Evolutionary conservation across 2,888 invertebrate species (phyloP), one percentile per base, ranked within the genome.

Genomic region (Diadegma fenestrale): DNA sequence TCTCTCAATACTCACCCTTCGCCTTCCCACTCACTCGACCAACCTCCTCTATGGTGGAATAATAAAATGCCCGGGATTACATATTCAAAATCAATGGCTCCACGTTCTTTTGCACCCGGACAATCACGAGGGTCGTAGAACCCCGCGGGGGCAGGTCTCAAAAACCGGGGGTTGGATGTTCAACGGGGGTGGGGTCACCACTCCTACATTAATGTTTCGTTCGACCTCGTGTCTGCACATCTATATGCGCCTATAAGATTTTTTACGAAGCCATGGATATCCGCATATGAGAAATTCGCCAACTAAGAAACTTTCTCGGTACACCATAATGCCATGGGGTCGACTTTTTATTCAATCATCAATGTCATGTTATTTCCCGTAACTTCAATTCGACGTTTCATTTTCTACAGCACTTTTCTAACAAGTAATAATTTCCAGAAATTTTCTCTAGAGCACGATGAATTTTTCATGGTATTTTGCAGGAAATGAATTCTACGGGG

Each of bases 41-140:
- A 72, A 80, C 83, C 82, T 80, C 64, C 71, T 81, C 89, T 88
- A 92, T 91, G 90, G 89, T 89, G 90, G 92, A 92, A 93, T 93
- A 92, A 93, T 93, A 92, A 93, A 93, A 93, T 92, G 92, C 92
- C 91, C 89, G 90, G 89, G 92, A 92, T 93, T 93, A 92, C 92
- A 92, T 93, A 92, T 93, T 92, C 92, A 91, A 93, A 93, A 93
- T 93, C 93, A 93, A 93, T 93, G 93, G 92, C 92, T 91, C 88
- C 90, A 85, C 88, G 85, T 82, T 82, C 82, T 85, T 80, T 85
- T 77, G 71, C 71, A 26, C 87, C 88, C 80, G 63, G 79, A 80
- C 75, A 63, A 78, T 64, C 64, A n/a, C 51, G 79, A 76, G 82
- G 85, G 82, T 80, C 51, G 61, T 26, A 78, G 69, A 68, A 63